These are phyloP conservation scores for Pinctada fucata DNA, from an alignment of 2,888 invertebrate genomes.

Conservation along the genomic window DNA sequence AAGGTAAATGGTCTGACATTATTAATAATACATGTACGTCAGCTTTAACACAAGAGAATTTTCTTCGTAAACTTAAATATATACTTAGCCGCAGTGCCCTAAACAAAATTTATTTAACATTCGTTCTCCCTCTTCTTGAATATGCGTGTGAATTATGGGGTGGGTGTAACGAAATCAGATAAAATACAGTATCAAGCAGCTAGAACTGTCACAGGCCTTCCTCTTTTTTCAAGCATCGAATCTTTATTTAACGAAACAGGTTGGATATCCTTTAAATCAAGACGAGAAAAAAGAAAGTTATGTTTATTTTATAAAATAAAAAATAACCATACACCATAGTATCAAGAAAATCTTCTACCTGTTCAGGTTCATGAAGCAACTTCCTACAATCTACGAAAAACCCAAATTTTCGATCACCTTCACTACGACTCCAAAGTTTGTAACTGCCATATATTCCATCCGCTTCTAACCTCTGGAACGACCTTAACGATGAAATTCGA, in stretches of 20 bases:
- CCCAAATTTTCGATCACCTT: too few species aligned
- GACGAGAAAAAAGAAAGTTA: slow-evolving; percentile 4
- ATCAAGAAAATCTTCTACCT: too few species aligned
- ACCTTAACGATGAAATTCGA: too few species aligned
- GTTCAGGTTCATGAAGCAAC: too few species aligned
- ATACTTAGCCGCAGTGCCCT: neutral
- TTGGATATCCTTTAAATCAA: neutral
- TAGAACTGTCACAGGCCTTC: slow-evolving; percentile 4
- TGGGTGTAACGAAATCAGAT: neutral
- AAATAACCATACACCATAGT: neutral
- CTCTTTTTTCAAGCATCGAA: neutral
- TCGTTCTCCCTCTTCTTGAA: slow-evolving; percentile 2
- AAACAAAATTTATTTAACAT: slow-evolving; percentile 4
- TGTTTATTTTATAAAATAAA: slow-evolving; percentile 5
- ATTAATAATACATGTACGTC: neutral
- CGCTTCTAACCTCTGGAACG: too few species aligned
- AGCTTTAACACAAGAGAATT: neutral
- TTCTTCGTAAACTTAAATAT: neutral
- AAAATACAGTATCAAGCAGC: slow-evolving; percentile 7
- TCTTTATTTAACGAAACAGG: slow-evolving; percentile 6
- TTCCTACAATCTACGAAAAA: too few species aligned
- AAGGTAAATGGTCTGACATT: neutral
- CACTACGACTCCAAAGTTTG: too few species aligned
- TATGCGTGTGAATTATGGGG: slow-evolving; percentile 16
- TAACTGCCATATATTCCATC: too few species aligned